Evolutionary conservation across 2,888 invertebrate species (phyloP).

Genomic region (Eristalis intricaria): DNA sequence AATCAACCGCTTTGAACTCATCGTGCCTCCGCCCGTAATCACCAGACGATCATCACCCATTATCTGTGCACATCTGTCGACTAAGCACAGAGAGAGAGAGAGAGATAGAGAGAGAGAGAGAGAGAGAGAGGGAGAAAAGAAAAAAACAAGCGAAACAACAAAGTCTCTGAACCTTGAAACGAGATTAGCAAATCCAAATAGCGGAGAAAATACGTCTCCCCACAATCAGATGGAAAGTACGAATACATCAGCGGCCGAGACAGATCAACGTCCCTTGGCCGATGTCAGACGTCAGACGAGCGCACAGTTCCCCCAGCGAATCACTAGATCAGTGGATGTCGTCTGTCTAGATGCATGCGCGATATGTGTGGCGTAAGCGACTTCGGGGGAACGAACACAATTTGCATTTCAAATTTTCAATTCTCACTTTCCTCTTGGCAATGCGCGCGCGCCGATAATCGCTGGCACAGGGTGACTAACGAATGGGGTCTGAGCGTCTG

Average conservation of each 20-base stretch:
- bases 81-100: background rate
- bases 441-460: background rate
- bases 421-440: background rate
- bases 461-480: background rate
- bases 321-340: background rate
- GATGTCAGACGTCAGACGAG: background rate
- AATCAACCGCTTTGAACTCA: conserved; percentile 8
- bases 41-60: conserved; percentile 9
- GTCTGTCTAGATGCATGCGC: background rate
- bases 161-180: background rate
- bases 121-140: too few species aligned
- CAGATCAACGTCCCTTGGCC: conserved; percentile 14
- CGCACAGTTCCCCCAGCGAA: background rate
- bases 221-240: background rate
- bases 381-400: background rate
- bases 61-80: conserved; percentile 10
- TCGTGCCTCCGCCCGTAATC: conserved; percentile 6
- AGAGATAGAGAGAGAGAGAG: too few species aligned
- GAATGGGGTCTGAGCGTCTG: background rate
- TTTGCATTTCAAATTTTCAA: background rate
- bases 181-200: background rate
- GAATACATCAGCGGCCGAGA: background rate
- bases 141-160: background rate
- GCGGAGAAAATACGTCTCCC: background rate
- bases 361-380: background rate